A percentile compares a stretch with the other conserved stretches of the same genome.
phyloP scores from a whole-genome alignment of 2,797 vertebrate species.

The Peromyscus aztecus region DNA sequence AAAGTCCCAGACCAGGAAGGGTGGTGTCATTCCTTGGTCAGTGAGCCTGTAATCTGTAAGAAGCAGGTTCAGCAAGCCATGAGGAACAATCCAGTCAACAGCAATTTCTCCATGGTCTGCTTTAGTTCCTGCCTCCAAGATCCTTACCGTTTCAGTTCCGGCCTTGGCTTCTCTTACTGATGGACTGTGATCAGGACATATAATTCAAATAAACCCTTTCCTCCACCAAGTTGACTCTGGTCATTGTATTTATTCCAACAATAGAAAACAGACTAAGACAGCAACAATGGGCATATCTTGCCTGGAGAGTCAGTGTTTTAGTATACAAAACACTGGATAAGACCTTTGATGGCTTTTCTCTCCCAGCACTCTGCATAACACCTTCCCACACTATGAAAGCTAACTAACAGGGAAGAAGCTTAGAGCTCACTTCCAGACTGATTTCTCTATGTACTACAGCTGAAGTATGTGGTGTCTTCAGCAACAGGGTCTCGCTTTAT shows the following conservation, averaged over 20 bases:
- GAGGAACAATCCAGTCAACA: background rate
- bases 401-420: background rate
- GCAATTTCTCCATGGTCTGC: background rate
- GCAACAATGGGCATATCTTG: no score
- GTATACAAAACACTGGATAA: background rate
- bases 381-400: background rate
- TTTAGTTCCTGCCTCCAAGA: background rate
- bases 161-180: no score
- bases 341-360: background rate
- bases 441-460: background rate
- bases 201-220: background rate
- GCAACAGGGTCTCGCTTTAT: background rate
- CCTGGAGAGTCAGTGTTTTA: background rate
- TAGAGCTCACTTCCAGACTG: background rate
- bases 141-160: background rate
- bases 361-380: background rate
- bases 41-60: background rate
- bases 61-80: background rate
- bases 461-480: background rate
- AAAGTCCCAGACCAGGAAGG: no score
- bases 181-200: background rate
- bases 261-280: background rate
- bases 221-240: background rate
- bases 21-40: no score
- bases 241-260: background rate